phyloP scores from a whole-genome alignment of 2,113 vertebrate genomes.

The Leptodactylus fuscus region DNA sequence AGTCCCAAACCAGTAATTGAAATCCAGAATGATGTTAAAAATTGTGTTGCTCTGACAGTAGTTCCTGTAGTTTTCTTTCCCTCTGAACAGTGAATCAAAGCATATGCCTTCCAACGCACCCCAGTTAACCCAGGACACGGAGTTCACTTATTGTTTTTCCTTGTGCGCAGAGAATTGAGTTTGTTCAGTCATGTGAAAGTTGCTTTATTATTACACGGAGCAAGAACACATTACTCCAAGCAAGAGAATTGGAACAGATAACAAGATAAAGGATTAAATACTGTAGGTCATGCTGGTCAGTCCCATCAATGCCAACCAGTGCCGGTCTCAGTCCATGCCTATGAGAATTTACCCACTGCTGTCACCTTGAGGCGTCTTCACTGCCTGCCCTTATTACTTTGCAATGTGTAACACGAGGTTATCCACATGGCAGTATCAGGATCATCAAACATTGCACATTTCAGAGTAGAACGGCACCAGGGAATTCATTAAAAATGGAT shows the following conservation, averaged over 20 bases:
- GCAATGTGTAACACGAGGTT: background rate
- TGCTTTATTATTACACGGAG: background rate
- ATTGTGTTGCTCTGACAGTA: background rate
- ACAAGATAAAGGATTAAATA: background rate
- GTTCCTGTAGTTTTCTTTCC: background rate
- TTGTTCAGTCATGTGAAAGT: constrained; percentile 12
- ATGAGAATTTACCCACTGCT: background rate
- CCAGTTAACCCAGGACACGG: background rate
- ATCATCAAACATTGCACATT: constrained; percentile 25
- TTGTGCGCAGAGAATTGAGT: background rate
- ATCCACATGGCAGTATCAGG: background rate
- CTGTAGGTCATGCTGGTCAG: background rate
- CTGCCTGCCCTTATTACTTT: background rate
- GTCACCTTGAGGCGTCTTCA: background rate
- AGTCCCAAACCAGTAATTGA: background rate
- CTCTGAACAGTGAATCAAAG: background rate
- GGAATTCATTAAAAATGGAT: constrained; percentile 34
- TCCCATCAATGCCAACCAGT: background rate
- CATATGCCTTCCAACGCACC: background rate
- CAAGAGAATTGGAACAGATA: background rate
- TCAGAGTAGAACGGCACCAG: background rate
- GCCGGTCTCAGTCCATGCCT: background rate
- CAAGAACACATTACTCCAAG: background rate
- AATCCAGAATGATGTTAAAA: background rate
- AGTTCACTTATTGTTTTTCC: background rate